Evolutionary conservation across 2,888 invertebrate species (phyloP).

Genomic region (Sarcophaga subvicina): DNA sequence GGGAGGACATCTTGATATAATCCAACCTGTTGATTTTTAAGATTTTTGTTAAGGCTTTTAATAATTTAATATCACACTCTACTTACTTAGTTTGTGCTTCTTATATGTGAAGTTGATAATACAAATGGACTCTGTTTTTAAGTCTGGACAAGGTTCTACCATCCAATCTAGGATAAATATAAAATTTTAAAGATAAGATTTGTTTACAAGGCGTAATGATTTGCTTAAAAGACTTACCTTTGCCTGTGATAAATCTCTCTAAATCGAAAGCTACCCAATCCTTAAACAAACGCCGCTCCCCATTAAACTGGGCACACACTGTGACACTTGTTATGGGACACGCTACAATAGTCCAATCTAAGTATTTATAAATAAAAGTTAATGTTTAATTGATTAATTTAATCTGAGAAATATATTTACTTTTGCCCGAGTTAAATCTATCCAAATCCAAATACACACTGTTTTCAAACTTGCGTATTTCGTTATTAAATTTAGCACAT

Average conservation of each 20-base stretch:
- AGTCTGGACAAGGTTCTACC: conserved; percentile 13
- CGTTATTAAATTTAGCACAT: conserved; percentile 33
- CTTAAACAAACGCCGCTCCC: conserved; percentile 1
- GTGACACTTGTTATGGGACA: neutral
- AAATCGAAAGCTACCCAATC: conserved; percentile 15
- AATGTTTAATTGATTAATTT: neutral
- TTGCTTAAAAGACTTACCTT: neutral
- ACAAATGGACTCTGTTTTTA: neutral
- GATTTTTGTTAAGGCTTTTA: neutral
- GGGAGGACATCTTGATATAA: neutral
- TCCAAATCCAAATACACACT: conserved; percentile 17
- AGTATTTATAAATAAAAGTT: neutral
- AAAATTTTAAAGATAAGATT: neutral
- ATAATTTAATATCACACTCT: neutral
- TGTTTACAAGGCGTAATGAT: too few relatives aligned
- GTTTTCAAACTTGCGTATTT: conserved; percentile 43
- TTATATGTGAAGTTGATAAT: neutral
- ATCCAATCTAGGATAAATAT: conserved; percentile 7
- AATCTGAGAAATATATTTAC: conserved; percentile 11
- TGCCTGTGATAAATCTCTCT: conserved; percentile 18
- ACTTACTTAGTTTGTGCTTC: conserved; percentile 2
- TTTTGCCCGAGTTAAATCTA: conserved; percentile 9
- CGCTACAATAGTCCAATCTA: conserved; percentile 17
- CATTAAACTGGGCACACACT: conserved; percentile 11
- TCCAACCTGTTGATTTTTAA: neutral